Conservation (phyloP, 2,888 invertebrate genomes). For the Eucera pruinosa region DNA sequence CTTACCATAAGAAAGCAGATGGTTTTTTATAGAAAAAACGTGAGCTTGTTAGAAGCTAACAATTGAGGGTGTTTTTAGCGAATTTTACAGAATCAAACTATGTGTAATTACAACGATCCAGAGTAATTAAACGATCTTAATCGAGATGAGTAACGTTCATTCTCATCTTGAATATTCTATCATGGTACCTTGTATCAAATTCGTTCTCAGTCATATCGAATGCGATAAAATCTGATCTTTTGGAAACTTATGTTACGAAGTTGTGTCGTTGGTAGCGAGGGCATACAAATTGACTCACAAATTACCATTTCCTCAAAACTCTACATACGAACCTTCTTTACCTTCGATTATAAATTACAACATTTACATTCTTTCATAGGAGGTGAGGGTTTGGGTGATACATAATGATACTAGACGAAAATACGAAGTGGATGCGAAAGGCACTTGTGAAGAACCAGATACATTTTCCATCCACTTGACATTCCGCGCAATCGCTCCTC, state of each 20-base stretch:
- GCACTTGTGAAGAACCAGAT: not conserved
- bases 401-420: slow-evolving; percentile 8
- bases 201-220: not conserved
- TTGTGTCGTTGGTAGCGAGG: slow-evolving; percentile 24
- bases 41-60: slow-evolving; percentile 9
- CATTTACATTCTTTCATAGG: not conserved
- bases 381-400: too few relatives aligned
- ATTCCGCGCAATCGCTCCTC: slow-evolving; percentile 12
- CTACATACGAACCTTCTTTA: slow-evolving; percentile 17
- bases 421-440: not conserved
- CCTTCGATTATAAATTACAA: not conserved
- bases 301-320: not conserved
- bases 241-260: not conserved
- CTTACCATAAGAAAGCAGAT: slow-evolving; percentile 20
- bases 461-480: not conserved
- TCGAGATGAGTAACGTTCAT: slow-evolving; percentile 4
- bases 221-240: not conserved
- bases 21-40: too few relatives aligned
- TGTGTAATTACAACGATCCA: slow-evolving; percentile 47
- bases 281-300: slow-evolving; percentile 12
- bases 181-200: not conserved
- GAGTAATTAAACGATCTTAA: slow-evolving; percentile 4
- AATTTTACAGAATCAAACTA: not conserved
- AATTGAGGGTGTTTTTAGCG: slow-evolving; percentile 12
- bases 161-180: not conserved